Evolutionary conservation across 2,113 vertebrate species (phyloP), one percentile per base, ranked within the genome.

Genomic region (Protomyctophum bolini): DNA sequence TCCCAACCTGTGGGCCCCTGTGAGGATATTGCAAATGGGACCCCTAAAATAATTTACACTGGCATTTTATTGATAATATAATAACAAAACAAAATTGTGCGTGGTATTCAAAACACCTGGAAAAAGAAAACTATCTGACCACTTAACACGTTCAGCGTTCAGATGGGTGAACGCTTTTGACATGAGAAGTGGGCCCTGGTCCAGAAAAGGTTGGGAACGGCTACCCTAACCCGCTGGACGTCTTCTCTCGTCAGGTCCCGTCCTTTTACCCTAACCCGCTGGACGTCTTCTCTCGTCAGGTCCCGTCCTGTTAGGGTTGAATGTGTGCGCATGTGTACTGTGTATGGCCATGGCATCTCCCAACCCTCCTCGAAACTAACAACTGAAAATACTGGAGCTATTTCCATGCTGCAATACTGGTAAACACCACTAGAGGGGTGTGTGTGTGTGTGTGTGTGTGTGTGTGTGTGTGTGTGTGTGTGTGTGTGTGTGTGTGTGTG

Each of bases 351-450:
- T 68, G 74, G 72, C 83, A 68, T 75, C 79, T 77, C 58, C 81
- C 80, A 79, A 83, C 76, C 77, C 75, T 92, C 83, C 83, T 83
- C 72, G 59, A 92, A 87, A 91, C 89, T 91, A 91, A 86, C 92
- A 90, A 81, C 79, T 63, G 63, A 67, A 15, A 41, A 66, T 33
- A 11, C 83, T 80, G 1, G 33, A 82, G 81, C 64, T 58, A 83
- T 84, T 75, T 83, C 70, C 70, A 78, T n/a, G 46, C 51, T 83
- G 86, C 80, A 87, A 77, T 88, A 88, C 85, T 69, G 54, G 51
- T 71, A 12, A 71, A 14, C 49, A 66, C 79, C 85, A 84, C 84
- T 63, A 62, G 77, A 73, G 62, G 83, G 70, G 73, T 63, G 51
- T 29, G 46, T 76, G 47, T 79, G 9, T 28, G 11, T 52, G 73